Base-by-base conservation (phyloP, 2,113 vertebrate species). In the Labrus mixtus region DNA sequence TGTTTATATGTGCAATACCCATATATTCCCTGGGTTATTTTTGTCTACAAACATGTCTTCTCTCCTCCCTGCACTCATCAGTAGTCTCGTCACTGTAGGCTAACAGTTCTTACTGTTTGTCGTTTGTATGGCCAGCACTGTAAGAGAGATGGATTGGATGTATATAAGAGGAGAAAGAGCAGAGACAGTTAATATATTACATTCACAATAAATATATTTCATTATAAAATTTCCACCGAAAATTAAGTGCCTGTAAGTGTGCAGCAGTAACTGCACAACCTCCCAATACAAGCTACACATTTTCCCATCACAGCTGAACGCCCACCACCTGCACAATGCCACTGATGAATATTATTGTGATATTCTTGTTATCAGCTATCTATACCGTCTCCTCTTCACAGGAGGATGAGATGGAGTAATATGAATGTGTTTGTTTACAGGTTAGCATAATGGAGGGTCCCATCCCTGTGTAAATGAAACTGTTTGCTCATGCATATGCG, bases 331-430 rank as follows among this genome's bases (percentile, higher is more conserved):
- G 81, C 62, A 76, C 73, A 46, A 57, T 55, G 45, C 25, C 67
- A 55, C 58, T 85, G 57, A 75, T 87, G 65, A 81, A 73, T 81
- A 76, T 76, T 76, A 82, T 80, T 79, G 81, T 23, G 53, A 55
- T 79, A 59, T 77, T 84, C 57, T 83, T 82, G 68, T 87, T 85
- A 81, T 82, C 80, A 85, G 69, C 69, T 63, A 76, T 80, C 80
- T 77, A 81, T 78, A 82, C 65, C 77, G 37, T 57, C 48, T 58
- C 41, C 65, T 45, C 48, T 84, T 48, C 53, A 16, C 56, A 25
- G 69, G 78, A 68, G 60, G 84, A 83, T 58, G 81, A 78, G 82
- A 83, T 83, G 62, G 65, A 80, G 68, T 80, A 79, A 79, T 79
- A 68, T 68, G 37, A 61, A 25, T 29, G 43, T 70, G 74, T 83